phyloP scores from a whole-genome alignment of 1,140 invertebrate species.

The Drosophila sucinea region DNA sequence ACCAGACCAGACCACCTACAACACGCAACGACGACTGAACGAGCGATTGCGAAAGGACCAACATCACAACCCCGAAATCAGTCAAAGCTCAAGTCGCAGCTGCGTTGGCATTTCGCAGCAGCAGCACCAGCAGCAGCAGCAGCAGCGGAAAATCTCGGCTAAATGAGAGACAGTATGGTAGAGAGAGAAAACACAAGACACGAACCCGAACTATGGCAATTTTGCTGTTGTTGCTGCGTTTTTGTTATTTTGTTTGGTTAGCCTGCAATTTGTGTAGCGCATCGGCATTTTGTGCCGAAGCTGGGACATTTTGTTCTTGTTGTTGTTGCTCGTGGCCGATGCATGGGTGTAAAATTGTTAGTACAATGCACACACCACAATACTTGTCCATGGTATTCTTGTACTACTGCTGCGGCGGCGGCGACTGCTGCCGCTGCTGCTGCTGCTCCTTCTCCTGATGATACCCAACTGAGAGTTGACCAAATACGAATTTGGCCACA shows the following conservation, averaged over 20 bases:
- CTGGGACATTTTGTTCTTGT: constrained; percentile 12
- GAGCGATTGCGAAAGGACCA: constrained; percentile 74
- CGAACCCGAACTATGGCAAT: constrained; percentile 28
- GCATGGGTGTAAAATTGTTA: constrained; percentile 62
- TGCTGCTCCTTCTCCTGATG: constrained; percentile 10
- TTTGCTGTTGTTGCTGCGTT: constrained; percentile 27
- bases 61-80: constrained; percentile 60
- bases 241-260: constrained; percentile 39
- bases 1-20: constrained; percentile 77
- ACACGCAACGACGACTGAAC: constrained; percentile 80
- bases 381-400: constrained; percentile 11
- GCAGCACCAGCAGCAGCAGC: constrained; percentile 31
- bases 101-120: constrained; percentile 39
- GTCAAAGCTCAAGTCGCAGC: constrained; percentile 15
- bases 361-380: constrained; percentile 45
- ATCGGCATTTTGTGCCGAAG: constrained; percentile 66
- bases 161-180: constrained; percentile 42
- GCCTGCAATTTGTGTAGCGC: constrained; percentile 74
- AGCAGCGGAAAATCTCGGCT: constrained; percentile 40
- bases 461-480: constrained; percentile 19
- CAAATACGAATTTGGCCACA: not conserved
- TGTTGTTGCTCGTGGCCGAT: constrained; percentile 31
- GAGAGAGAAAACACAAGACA: constrained; percentile 25
- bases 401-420: constrained; percentile 9
- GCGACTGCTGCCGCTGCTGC: constrained; percentile 13